Percentiles rank a stretch among this genome's conserved stretches.
phyloP scores from a whole-genome alignment of 2,888 invertebrate species.

The Ochropleura plecta region DNA sequence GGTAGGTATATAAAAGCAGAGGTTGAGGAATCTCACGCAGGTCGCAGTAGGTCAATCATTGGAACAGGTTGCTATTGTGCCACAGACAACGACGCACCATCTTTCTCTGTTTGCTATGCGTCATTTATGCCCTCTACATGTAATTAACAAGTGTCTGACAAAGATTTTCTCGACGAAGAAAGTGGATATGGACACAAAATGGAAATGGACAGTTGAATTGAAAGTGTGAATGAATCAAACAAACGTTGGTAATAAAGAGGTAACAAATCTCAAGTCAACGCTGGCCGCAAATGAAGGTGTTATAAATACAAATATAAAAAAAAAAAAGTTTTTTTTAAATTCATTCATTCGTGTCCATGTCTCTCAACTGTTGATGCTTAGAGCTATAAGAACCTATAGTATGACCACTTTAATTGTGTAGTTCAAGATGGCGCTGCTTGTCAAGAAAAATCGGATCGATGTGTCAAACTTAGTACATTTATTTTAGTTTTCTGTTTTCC shows the following conservation, averaged over 20 bases:
- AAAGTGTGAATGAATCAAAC: constrained; percentile 33
- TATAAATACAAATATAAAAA: too few species aligned
- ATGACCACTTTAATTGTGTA: too few species aligned
- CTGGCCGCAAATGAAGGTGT: not conserved
- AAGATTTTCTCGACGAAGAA: constrained; percentile 27
- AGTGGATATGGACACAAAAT: constrained; percentile 18
- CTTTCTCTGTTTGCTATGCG: constrained; percentile 12
- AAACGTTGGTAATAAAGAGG: constrained; percentile 3
- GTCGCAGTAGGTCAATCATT: constrained; percentile 11
- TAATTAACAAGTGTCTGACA: constrained; percentile 23
- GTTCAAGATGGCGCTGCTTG: too few species aligned
- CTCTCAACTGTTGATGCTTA: constrained; percentile 21
- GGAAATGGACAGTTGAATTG: constrained; percentile 22
- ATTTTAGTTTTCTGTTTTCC: too few species aligned
- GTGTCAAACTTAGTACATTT: too few species aligned
- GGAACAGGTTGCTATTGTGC: constrained; percentile 45
- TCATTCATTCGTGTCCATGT: constrained; percentile 19
- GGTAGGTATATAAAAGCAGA: constrained; percentile 21
- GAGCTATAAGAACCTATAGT: not conserved
- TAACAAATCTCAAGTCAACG: not conserved
- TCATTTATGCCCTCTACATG: constrained; percentile 1
- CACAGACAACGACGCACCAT: constrained; percentile 10
- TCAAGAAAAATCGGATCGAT: too few species aligned
- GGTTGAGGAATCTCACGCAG: not conserved
- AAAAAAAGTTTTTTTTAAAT: constrained; percentile 10